A percentile compares a stretch with the other conserved stretches of the same genome.
Conservation (phyloP, 1,140 invertebrate genomes). For the Zophobas morio region DNA sequence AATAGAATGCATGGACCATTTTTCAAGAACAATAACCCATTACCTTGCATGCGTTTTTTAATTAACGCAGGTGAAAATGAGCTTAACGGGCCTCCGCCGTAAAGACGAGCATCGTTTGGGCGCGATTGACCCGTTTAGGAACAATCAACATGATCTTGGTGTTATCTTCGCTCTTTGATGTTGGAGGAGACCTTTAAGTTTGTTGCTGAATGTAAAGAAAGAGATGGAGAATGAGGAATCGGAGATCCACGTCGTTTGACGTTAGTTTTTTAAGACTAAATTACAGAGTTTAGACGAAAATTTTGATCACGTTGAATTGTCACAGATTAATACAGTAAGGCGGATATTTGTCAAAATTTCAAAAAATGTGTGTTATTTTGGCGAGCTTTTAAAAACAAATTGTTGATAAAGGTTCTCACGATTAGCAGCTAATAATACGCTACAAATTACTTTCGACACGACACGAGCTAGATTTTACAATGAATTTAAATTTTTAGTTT, state of each 20-base stretch:
- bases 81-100: not conserved
- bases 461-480: no score
- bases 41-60: conserved; percentile 21
- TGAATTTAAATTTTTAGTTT: no score
- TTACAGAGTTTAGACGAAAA: conserved; percentile 19
- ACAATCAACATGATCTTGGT: not conserved
- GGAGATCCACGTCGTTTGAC: conserved; percentile 2
- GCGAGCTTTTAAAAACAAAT: no score
- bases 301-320: conserved; percentile 33
- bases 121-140: not conserved
- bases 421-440: no score
- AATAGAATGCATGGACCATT: conserved; percentile 21
- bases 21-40: conserved; percentile 37
- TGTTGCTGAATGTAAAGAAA: not conserved
- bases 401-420: no score
- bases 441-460: no score
- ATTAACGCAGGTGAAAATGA: not conserved
- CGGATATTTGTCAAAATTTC: no score
- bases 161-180: not conserved
- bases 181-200: conserved; percentile 14
- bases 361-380: no score
- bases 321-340: conserved; percentile 44
- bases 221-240: not conserved
- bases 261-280: conserved; percentile 42
- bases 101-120: not conserved